phyloP scores from a whole-genome alignment of 2,888 invertebrate genomes.

The Philonicus albiceps region DNA sequence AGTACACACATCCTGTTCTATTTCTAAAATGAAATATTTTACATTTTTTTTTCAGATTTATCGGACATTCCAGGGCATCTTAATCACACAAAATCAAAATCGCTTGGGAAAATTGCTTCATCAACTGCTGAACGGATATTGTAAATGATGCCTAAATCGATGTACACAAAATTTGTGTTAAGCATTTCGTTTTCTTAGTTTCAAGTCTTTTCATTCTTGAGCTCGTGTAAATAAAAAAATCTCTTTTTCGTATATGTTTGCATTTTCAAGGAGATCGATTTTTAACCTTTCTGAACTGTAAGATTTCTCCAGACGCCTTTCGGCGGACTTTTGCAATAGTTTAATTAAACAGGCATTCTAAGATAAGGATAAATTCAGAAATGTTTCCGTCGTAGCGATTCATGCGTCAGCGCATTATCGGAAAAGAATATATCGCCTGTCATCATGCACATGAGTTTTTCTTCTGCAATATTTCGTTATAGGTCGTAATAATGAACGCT shows the following conservation, averaged over 20 bases:
- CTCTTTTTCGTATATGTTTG: not conserved
- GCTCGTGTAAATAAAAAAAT: constrained; percentile 19
- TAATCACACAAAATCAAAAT: not conserved
- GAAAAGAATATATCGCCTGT: not conserved
- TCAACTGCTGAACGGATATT: constrained; percentile 36
- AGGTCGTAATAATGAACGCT: not conserved
- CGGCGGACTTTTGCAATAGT: not conserved
- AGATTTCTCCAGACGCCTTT: not conserved
- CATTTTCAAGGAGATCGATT: not conserved
- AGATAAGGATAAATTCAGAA: not conserved
- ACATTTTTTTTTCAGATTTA: not conserved
- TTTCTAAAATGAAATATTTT: not conserved
- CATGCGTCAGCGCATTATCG: not conserved
- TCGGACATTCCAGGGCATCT: not conserved
- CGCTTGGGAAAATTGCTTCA: constrained; percentile 28
- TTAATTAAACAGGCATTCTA: not conserved
- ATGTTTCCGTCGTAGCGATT: not conserved
- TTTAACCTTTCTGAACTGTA: not conserved
- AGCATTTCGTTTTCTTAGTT: not conserved
- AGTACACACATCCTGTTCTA: not conserved
- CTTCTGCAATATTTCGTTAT: not conserved
- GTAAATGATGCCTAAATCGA: not conserved
- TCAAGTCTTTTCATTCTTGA: not conserved
- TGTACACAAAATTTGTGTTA: not conserved
- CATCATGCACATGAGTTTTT: not conserved